Evolutionary conservation across 1,140 invertebrate genomes (phyloP).

Genomic region (Cydia splendana): DNA sequence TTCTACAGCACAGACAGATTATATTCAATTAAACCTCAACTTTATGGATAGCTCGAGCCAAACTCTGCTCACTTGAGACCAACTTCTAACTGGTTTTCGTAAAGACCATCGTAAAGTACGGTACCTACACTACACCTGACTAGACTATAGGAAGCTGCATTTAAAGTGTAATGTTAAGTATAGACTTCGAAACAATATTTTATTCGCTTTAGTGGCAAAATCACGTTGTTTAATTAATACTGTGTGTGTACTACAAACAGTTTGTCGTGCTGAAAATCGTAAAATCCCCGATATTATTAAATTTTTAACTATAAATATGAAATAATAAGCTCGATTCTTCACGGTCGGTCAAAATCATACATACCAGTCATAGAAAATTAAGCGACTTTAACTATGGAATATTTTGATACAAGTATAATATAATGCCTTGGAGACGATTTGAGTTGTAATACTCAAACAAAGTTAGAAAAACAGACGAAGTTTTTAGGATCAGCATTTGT

Average conservation of each 20-base stretch:
- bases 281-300: no score
- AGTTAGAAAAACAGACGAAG: not conserved
- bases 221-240: not conserved
- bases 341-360: not conserved
- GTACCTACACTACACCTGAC: conserved; percentile 5
- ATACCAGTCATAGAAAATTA: no score
- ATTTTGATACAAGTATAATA: not conserved
- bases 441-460: not conserved
- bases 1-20: conserved; percentile 28
- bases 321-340: no score
- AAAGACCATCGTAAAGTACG: conserved; percentile 20
- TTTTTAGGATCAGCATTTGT: not conserved
- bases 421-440: no score
- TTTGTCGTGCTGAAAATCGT: no score
- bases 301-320: no score
- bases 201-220: not conserved
- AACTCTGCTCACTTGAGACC: conserved; percentile 28
- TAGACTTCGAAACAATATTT: not conserved
- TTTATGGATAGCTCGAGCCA: conserved; percentile 32
- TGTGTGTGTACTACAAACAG: no score
- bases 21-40: conserved; percentile 32
- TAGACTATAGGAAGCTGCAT: not conserved
- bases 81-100: conserved; percentile 28
- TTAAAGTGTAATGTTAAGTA: not conserved
- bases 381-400: no score